These are phyloP conservation scores for Geophilus truncorum DNA, from an alignment of 2,888 invertebrate genomes.

Conservation along the genomic window DNA sequence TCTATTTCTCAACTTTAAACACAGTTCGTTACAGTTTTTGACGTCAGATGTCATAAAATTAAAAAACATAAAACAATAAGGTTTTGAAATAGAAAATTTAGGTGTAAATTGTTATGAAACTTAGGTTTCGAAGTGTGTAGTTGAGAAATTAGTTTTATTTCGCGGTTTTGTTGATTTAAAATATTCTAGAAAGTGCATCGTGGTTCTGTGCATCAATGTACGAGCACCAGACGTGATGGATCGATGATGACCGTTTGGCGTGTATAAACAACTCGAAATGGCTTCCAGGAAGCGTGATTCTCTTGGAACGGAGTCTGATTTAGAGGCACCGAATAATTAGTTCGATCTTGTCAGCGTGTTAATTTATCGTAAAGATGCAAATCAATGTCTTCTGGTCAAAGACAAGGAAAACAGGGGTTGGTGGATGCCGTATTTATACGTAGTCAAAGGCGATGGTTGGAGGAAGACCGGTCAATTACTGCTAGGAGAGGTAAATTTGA, in stretches of 20 bases:
- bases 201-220: too few species aligned
- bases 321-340: neutral
- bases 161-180: too few species aligned
- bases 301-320: constrained; percentile 5
- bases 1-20: too few species aligned
- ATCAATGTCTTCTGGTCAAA: constrained; percentile 7
- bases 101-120: too few species aligned
- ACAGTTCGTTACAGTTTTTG: too few species aligned
- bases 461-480: neutral
- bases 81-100: too few species aligned
- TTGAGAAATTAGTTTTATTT: too few species aligned
- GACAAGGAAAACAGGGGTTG: constrained; percentile 27
- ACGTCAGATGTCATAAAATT: too few species aligned
- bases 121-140: too few species aligned
- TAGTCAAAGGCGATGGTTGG: constrained; percentile 30
- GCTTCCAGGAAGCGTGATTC: constrained; percentile 25
- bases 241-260: neutral
- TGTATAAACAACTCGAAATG: neutral
- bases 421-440: constrained; percentile 31
- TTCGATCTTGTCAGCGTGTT: constrained; percentile 30
- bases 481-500: constrained; percentile 4
- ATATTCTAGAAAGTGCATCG: too few species aligned
- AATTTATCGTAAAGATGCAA: constrained; percentile 8
- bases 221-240: too few species aligned
- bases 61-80: too few species aligned